These are phyloP conservation scores for Stenolophus ochropezus DNA, from an alignment of 2,888 invertebrate genomes.

Conservation along the genomic window DNA sequence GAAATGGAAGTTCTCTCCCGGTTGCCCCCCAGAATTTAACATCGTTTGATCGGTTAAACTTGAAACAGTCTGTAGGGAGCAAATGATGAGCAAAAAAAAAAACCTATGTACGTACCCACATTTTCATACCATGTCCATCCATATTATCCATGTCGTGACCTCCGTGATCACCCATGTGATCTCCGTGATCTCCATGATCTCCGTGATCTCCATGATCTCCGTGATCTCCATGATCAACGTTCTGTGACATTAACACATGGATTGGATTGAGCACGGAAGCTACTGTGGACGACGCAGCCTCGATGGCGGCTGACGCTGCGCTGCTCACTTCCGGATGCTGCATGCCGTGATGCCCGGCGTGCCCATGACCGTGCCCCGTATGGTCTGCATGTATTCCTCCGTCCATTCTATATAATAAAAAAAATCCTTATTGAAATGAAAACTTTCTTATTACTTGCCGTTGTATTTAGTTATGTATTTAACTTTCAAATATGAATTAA, in stretches of 20 bases:
- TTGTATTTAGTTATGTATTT: too few species aligned
- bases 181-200: slow-evolving; percentile 31
- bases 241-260: slow-evolving; percentile 61
- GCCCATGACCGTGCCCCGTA: slow-evolving; percentile 1
- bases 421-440: background rate
- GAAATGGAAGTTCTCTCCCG: too few species aligned
- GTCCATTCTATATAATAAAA: slow-evolving; percentile 46
- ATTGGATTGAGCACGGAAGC: background rate
- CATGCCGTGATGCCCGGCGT: background rate
- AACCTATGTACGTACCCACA: slow-evolving; percentile 67
- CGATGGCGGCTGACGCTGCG: slow-evolving; percentile 14
- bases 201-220: background rate
- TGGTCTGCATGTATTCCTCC: slow-evolving; percentile 58
- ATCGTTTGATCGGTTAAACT: too few species aligned
- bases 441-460: too few species aligned
- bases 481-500: too few species aligned
- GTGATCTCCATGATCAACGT: background rate
- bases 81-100: slow-evolving; percentile 36
- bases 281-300: slow-evolving; percentile 12
- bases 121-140: slow-evolving; percentile 65
- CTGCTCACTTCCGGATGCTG: slow-evolving; percentile 6
- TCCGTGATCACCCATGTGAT: slow-evolving; percentile 38
- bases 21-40: too few species aligned
- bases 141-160: slow-evolving; percentile 62
- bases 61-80: too few species aligned